Percentiles rank a stretch among this genome's conserved stretches.
These are phyloP conservation scores for Ditula angustiorana DNA, from an alignment of 2,888 invertebrate species.

Conservation along the genomic window DNA sequence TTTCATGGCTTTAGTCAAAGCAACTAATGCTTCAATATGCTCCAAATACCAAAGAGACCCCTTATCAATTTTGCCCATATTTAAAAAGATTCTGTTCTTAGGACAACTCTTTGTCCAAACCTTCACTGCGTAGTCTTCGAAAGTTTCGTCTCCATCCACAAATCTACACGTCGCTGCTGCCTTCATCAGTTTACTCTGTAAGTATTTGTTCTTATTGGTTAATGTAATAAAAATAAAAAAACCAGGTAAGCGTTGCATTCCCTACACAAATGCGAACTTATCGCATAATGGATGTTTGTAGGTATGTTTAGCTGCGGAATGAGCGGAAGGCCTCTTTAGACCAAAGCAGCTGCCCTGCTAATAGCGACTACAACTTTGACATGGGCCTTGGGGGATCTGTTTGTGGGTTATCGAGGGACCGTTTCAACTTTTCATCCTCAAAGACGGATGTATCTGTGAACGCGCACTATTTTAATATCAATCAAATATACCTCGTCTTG, in stretches of 20 bases:
- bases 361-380: too few species aligned
- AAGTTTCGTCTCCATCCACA: constrained; percentile 45
- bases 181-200: constrained; percentile 62
- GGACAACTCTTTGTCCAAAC: constrained; percentile 65
- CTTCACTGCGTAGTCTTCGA: constrained; percentile 54
- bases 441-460: too few species aligned
- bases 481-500: too few species aligned
- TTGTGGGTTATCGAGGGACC: too few species aligned
- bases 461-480: too few species aligned
- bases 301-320: too few species aligned
- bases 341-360: too few species aligned
- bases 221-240: background rate
- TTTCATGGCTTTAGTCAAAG: constrained; percentile 55
- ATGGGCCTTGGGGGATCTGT: too few species aligned
- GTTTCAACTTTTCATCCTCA: too few species aligned
- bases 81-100: constrained; percentile 43
- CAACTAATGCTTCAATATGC: constrained; percentile 58
- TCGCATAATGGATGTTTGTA: too few species aligned
- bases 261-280: too few species aligned
- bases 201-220: constrained; percentile 40
- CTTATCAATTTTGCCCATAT: constrained; percentile 46
- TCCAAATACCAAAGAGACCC: constrained; percentile 59
- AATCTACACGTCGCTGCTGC: constrained; percentile 62
- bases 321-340: too few species aligned
- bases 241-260: background rate